phyloP scores from a whole-genome alignment of 2,113 vertebrate species.

The Lagopus muta region DNA sequence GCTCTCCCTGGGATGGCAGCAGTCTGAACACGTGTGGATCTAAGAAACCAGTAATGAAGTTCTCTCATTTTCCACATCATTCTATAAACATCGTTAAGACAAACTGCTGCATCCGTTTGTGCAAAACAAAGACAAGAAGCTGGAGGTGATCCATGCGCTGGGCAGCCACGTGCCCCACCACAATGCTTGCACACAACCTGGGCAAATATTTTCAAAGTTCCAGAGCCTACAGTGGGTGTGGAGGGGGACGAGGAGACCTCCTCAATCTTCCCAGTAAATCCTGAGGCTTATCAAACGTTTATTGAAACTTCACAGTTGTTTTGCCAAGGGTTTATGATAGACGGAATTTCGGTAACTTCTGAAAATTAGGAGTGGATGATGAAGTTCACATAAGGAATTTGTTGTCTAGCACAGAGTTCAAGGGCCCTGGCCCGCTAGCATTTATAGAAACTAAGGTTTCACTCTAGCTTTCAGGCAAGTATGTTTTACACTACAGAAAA shows the following conservation, averaged over 20 bases:
- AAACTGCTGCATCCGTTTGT: neutral
- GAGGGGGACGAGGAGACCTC: constrained; percentile 19
- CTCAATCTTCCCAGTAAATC: constrained; percentile 50
- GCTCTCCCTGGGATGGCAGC: neutral
- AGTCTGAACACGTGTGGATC: neutral
- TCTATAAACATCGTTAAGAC: neutral
- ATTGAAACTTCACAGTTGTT: constrained; percentile 14
- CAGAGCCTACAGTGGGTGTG: constrained; percentile 5
- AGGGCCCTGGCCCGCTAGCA: neutral
- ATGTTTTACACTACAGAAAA: neutral
- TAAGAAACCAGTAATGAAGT: neutral
- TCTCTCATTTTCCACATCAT: neutral
- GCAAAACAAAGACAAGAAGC: neutral
- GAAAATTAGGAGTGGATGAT: neutral
- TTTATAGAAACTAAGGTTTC: neutral
- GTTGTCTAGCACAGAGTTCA: neutral
- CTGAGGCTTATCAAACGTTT: constrained; percentile 12
- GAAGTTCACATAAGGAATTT: constrained; percentile 8
- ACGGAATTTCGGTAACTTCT: neutral
- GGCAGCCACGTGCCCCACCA: neutral
- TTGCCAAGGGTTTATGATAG: neutral
- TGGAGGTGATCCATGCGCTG: neutral
- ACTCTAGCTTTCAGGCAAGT: neutral
- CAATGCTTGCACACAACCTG: constrained; percentile 16
- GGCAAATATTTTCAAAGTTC: constrained; percentile 48